phyloP scores from a whole-genome alignment of 2,797 vertebrate genomes.

The Gila robusta region DNA sequence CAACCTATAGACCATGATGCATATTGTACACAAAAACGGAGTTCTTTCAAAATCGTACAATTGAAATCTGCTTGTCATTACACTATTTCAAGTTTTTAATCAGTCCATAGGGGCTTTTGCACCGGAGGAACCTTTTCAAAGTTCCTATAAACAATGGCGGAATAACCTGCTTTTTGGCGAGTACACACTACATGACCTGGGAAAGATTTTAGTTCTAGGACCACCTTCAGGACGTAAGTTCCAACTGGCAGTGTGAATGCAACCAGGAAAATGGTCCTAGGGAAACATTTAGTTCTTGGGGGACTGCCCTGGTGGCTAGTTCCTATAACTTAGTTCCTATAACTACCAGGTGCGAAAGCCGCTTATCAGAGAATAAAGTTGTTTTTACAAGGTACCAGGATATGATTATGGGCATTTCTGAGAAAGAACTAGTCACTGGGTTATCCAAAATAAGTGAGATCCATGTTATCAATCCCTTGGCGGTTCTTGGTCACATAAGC shows the following conservation, averaged over 20 bases:
- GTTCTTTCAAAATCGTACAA: neutral
- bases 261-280: neutral
- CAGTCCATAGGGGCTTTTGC: neutral
- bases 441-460: too few relatives aligned
- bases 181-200: neutral
- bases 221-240: neutral
- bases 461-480: too few relatives aligned
- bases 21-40: neutral
- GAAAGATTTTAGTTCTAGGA: neutral
- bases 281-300: neutral
- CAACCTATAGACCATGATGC: neutral
- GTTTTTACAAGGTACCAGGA: too few relatives aligned
- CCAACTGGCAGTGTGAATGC: neutral
- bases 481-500: neutral
- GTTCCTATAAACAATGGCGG: neutral
- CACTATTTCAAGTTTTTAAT: neutral
- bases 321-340: neutral
- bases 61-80: neutral
- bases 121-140: neutral
- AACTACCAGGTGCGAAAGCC: neutral
- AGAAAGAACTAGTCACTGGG: too few relatives aligned
- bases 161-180: neutral
- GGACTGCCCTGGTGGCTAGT: neutral
- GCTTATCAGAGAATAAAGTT: neutral
- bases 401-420: too few relatives aligned